These are phyloP conservation scores for Microplitis deprimator DNA, from an alignment of 2,888 invertebrate genomes.

Conservation along the genomic window DNA sequence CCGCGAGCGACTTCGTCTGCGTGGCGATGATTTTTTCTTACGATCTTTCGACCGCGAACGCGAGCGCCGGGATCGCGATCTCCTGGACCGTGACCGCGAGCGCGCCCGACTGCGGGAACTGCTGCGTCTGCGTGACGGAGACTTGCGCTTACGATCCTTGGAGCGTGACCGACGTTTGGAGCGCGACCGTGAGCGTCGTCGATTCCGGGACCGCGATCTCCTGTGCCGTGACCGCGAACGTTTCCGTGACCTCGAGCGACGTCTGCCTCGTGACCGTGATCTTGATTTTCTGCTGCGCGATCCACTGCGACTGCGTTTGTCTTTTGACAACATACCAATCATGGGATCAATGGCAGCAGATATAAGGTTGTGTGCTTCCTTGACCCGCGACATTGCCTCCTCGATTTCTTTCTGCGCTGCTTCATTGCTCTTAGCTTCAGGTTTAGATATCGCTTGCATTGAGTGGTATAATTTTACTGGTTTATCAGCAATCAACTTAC, in stretches of 20 bases:
- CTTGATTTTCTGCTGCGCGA: slow-evolving; percentile 72
- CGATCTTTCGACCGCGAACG: slow-evolving; percentile 69
- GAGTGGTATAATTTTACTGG: slow-evolving; percentile 88
- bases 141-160: slow-evolving; percentile 65
- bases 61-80: slow-evolving; percentile 68
- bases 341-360: slow-evolving; percentile 95
- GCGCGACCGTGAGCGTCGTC: slow-evolving; percentile 75
- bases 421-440: slow-evolving; percentile 95
- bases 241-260: slow-evolving; percentile 70
- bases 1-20: slow-evolving; percentile 67
- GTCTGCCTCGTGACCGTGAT: slow-evolving; percentile 65
- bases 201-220: slow-evolving; percentile 75
- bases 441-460: slow-evolving; percentile 91
- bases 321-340: slow-evolving; percentile 88
- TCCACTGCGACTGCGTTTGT: slow-evolving; percentile 79
- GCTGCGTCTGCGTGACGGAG: slow-evolving; percentile 66
- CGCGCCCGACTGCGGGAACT: slow-evolving; percentile 68
- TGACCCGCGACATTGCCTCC: slow-evolving; percentile 96
- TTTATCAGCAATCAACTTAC: slow-evolving; percentile 82
- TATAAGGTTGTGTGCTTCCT: slow-evolving; percentile 95
- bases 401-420: slow-evolving; percentile 96
- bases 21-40: slow-evolving; percentile 62
- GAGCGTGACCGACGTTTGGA: slow-evolving; percentile 66
- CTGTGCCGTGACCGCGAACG: slow-evolving; percentile 69
- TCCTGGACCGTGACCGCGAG: slow-evolving; percentile 70